Percentiles rank a stretch among this genome's conserved stretches.
These are phyloP conservation scores for Micropoecilia bifurca DNA, from an alignment of 2,797 vertebrate species.

Conservation along the genomic window DNA sequence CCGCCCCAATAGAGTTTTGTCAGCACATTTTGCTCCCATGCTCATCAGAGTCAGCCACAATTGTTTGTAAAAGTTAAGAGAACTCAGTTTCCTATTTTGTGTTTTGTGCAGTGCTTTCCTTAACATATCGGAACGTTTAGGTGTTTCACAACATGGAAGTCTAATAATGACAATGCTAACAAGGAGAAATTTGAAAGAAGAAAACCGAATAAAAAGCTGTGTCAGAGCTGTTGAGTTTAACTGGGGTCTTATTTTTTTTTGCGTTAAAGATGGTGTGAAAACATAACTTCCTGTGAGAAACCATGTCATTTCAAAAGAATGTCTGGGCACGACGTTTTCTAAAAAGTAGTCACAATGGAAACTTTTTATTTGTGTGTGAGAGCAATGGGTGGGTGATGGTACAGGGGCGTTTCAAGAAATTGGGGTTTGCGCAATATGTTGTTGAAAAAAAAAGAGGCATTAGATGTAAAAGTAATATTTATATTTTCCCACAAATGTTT, in stretches of 20 bases:
- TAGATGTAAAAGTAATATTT: background rate
- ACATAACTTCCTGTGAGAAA: constrained; percentile 1
- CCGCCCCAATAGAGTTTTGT: background rate
- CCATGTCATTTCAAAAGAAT: background rate
- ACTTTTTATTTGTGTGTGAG: background rate
- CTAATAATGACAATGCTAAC: background rate
- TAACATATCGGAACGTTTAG: background rate
- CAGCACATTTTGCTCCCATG: background rate
- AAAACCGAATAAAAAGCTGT: background rate
- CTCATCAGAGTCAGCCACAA: background rate
- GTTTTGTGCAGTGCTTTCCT: background rate
- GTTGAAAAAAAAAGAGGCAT: background rate
- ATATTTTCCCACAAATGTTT: background rate
- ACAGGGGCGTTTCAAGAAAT: background rate
- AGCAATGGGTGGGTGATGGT: too few species aligned
- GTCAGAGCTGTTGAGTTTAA: background rate
- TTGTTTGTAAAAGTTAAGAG: background rate
- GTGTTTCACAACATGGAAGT: background rate
- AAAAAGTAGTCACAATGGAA: background rate
- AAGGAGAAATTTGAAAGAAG: background rate
- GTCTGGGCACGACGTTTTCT: background rate
- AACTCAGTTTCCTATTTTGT: background rate
- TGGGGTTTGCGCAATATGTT: background rate
- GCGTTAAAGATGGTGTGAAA: background rate
- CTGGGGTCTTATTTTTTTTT: background rate